A percentile compares a stretch with the other conserved stretches of the same genome.
Conservation (phyloP, 2,113 vertebrate genomes). For the Trichomycterus rosablanca region DNA sequence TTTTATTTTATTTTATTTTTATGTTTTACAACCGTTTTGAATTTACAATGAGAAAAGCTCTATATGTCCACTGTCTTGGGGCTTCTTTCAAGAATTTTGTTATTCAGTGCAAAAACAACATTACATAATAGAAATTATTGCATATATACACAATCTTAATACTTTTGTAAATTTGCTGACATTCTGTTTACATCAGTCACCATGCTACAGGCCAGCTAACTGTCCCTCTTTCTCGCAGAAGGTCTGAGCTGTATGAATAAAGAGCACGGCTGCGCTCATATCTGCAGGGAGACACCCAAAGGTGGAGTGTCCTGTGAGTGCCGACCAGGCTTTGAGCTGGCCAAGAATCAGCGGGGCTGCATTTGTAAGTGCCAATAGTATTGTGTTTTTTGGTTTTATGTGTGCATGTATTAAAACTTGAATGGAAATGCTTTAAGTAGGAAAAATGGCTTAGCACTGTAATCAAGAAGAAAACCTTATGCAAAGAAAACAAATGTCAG, state of each 20-base stretch:
- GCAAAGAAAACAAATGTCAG: background rate
- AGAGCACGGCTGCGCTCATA: slow-evolving; percentile 91
- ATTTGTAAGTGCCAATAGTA: slow-evolving; percentile 73
- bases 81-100: too few relatives aligned
- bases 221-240: slow-evolving; percentile 71
- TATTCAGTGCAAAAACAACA: too few relatives aligned
- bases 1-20: background rate
- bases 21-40: too few relatives aligned
- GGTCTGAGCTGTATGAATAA: slow-evolving; percentile 98
- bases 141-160: too few relatives aligned
- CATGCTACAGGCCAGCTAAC: too few relatives aligned
- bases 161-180: too few relatives aligned
- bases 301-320: slow-evolving; percentile 91
- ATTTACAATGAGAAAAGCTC: background rate
- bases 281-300: slow-evolving; percentile 91
- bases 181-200: too few relatives aligned
- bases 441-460: background rate
- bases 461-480: background rate
- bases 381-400: background rate
- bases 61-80: too few relatives aligned
- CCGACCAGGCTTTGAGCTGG: slow-evolving; percentile 92
- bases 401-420: too few relatives aligned
- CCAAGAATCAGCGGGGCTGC: slow-evolving; percentile 89
- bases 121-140: too few relatives aligned
- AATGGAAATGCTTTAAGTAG: too few relatives aligned